Conservation (phyloP, 2,113 vertebrate species). For the Rhegmatorhina hoffmannsi region DNA sequence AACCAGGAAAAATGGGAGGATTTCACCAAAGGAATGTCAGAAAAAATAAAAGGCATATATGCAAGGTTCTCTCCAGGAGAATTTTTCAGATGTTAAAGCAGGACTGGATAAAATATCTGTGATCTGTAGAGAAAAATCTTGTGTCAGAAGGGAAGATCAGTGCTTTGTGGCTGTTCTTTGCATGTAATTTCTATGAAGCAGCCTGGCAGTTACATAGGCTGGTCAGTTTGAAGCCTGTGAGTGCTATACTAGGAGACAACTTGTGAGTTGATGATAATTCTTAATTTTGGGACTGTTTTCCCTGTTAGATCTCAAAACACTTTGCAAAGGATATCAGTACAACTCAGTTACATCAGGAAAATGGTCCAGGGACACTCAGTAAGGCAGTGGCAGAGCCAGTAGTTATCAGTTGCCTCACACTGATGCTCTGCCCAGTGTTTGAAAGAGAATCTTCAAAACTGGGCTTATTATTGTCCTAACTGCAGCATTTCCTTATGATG, state of each 20-base stretch:
- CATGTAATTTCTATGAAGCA: not conserved
- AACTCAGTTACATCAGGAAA: not conserved
- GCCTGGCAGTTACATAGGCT: not conserved
- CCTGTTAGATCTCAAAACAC: not conserved
- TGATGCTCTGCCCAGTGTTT: not conserved
- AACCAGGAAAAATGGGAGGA: not conserved
- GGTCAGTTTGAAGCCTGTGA: not conserved
- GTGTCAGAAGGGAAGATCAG: not conserved
- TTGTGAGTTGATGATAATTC: not conserved
- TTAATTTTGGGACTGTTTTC: not conserved
- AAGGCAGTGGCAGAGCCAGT: not conserved
- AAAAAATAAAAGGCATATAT: not conserved
- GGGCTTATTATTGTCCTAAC: not conserved
- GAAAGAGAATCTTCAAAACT: not conserved
- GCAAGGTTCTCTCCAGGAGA: not conserved
- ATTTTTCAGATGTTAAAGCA: not conserved
- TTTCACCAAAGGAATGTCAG: not conserved
- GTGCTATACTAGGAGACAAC: not conserved
- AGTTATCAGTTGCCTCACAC: not conserved
- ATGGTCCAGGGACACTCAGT: not conserved
- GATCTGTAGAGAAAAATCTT: not conserved
- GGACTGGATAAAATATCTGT: not conserved
- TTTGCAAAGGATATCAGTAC: not conserved
- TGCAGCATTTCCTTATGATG: not conserved
- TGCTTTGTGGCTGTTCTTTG: not conserved